Conservation (phyloP, 2,113 vertebrate species). For the Blennius ocellaris region DNA sequence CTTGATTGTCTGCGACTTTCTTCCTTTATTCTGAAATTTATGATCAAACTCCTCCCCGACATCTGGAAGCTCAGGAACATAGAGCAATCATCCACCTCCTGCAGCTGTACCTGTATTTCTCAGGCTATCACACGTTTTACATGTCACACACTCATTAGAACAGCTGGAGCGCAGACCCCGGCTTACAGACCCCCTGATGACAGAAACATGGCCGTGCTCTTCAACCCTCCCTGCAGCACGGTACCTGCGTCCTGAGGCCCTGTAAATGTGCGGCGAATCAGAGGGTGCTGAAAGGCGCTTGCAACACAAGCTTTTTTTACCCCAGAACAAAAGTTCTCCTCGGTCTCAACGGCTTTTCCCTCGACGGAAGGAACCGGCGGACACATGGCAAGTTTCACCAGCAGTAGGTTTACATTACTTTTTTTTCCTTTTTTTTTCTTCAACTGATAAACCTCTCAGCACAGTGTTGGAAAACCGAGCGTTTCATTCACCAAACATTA, state of each 20-base stretch:
- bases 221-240: conserved; percentile 10
- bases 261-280: conserved; percentile 71
- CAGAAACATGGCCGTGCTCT: conserved; percentile 63
- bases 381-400: conserved; percentile 66
- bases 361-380: conserved; percentile 28
- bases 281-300: conserved; percentile 74
- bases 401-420: conserved; percentile 61
- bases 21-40: not conserved
- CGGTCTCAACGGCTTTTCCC: not conserved
- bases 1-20: not conserved
- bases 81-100: conserved; percentile 17
- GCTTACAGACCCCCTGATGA: conserved; percentile 59
- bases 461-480: conserved; percentile 49
- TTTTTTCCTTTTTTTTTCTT: too few species aligned
- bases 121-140: conserved; percentile 45
- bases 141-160: conserved; percentile 37
- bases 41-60: not conserved
- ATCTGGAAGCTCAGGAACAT: conserved; percentile 18
- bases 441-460: conserved; percentile 75
- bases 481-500: conserved; percentile 43
- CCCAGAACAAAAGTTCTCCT: conserved; percentile 28
- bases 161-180: conserved; percentile 66
- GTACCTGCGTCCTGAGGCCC: conserved; percentile 52
- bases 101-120: conserved; percentile 38
- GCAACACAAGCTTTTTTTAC: conserved; percentile 56